Conservation (phyloP, 1,140 invertebrate genomes). For the Dufourea novaeangliae region DNA sequence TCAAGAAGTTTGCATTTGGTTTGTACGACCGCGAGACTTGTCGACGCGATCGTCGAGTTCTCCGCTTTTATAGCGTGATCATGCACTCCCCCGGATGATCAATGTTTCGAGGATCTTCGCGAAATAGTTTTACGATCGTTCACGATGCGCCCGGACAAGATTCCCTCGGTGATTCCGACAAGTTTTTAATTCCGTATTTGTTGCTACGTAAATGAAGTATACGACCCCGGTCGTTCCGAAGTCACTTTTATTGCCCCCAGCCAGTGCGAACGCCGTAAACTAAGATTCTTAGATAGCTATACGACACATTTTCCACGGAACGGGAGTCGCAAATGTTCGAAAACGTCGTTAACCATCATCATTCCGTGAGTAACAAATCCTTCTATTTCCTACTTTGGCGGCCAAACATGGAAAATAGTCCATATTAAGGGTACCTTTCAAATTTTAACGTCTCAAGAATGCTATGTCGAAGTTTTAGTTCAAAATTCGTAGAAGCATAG, state of each 20-base stretch:
- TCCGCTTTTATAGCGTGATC: slow-evolving; percentile 1
- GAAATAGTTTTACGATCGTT: neutral
- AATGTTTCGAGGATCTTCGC: neutral
- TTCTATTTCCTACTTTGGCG: neutral
- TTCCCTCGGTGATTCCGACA: neutral
- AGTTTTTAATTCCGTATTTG: slow-evolving; percentile 43
- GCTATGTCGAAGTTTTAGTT: too few relatives aligned
- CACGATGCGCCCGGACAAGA: neutral
- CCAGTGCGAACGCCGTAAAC: slow-evolving; percentile 3
- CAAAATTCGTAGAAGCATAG: too few relatives aligned
- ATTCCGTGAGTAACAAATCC: neutral
- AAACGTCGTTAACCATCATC: neutral
- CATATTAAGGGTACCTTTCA: too few relatives aligned
- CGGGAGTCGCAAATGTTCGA: neutral
- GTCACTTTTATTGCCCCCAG: slow-evolving; percentile 32
- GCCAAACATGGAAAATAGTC: too few relatives aligned
- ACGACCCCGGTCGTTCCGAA: slow-evolving; percentile 2
- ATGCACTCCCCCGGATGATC: neutral
- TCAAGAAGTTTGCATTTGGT: neutral
- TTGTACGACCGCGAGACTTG: neutral
- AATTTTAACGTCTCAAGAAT: too few relatives aligned
- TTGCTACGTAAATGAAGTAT: slow-evolving; percentile 42
- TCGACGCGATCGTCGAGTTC: neutral
- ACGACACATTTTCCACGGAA: neutral
- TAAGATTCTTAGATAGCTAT: slow-evolving; percentile 7